Evolutionary conservation across 1,140 invertebrate genomes (phyloP), one percentile per base, ranked within the genome.

Genomic region (Heliothis virescens): DNA sequence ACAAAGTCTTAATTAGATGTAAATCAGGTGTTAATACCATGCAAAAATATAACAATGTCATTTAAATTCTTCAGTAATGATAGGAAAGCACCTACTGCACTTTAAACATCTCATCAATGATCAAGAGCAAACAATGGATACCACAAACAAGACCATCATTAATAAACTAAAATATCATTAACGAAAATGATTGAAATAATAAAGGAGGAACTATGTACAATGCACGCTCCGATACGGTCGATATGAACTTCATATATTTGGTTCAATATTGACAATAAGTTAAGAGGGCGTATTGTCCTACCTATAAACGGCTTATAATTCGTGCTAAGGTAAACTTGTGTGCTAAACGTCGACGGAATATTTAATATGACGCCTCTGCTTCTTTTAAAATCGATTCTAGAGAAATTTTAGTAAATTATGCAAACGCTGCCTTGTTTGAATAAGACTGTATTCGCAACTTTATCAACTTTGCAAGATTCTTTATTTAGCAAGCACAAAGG

Each of bases 271-370:
- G 75, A 78, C 76, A 71, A 79, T 81, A 79, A 84, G 57, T 79
- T 57, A 81, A 82, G 87, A 59, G 79, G 87, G 87, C 82, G 83
- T 63, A 78, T 81, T 83, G 79, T 84, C 85, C 80, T 74, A 29
- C 74, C 75, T 86, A 81, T 85, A 86, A 81, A 87, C 81, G 86
- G 84, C 76, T 84, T 81, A 81, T 83, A 81, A 87, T 88, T 86
- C 79, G 83, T 88, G 89, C 84, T 90, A 88, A 90, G 87, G 89
- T 89, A 85, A 90, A 86, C 89, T 62, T 84, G 89, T 89, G 81
- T 75, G 75, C 81, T 79, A 83, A 85, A 80, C 76, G 81, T 78
- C 67, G 55, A 84, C 77, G 82, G 82, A 83, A 86, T 85, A 83
- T 82, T 84, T 82, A 80, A 84, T 71, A 80, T 76, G 53, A 86